Conservation (phyloP, 2,888 invertebrate species). For the Oscheius sp. region DNA sequence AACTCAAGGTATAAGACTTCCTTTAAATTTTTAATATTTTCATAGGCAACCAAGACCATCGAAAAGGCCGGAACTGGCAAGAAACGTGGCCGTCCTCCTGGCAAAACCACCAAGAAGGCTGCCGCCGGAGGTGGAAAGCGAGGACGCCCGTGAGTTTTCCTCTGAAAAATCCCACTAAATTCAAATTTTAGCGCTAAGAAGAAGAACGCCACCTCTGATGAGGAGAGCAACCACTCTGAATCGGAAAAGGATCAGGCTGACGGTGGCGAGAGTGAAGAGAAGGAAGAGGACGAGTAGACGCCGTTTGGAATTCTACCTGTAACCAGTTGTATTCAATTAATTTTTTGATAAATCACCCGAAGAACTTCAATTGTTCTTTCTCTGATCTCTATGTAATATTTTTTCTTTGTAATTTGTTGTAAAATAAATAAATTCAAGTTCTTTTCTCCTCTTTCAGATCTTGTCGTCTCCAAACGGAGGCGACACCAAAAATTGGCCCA, state of each 20-base stretch:
- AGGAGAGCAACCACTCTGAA: conserved; percentile 27
- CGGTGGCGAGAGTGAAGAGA: not conserved
- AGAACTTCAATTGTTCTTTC: not conserved
- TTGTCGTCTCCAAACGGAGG: too few relatives aligned
- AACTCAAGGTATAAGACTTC: conserved; percentile 11
- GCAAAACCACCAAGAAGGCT: not conserved
- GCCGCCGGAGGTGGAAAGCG: conserved; percentile 15
- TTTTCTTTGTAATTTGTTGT: too few relatives aligned
- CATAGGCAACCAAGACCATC: conserved; percentile 30
- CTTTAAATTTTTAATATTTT: not conserved
- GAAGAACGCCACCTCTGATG: conserved; percentile 19
- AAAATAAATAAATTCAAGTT: too few relatives aligned
- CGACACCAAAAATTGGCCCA: too few relatives aligned
- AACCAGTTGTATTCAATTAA: too few relatives aligned
- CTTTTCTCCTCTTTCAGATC: too few relatives aligned
- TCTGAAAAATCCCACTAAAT: not conserved
- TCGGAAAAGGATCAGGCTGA: conserved; percentile 23
- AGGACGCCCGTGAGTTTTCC: conserved; percentile 21
- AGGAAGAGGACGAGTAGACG: conserved; percentile 26
- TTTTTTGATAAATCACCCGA: not conserved
- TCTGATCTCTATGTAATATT: not conserved
- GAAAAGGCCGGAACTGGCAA: conserved; percentile 20
- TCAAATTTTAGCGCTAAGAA: conserved; percentile 5
- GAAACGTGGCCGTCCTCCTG: conserved; percentile 25
- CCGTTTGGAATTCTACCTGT: not conserved